These are phyloP conservation scores for Agrenia bidenticulata DNA, from an alignment of 2,888 invertebrate genomes.

Conservation along the genomic window DNA sequence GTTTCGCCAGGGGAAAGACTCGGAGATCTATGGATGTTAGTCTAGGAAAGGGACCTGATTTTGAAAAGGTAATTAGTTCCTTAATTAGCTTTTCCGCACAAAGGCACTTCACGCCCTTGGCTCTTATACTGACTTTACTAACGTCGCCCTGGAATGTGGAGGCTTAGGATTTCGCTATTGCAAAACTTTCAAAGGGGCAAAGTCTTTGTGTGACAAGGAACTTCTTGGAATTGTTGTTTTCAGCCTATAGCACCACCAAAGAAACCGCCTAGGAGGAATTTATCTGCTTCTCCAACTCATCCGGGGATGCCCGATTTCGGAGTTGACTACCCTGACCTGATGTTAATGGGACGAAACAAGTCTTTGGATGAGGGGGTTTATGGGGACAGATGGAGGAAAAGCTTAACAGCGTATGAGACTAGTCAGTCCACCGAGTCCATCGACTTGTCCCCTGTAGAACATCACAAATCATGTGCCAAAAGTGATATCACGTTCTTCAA, in stretches of 20 bases:
- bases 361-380: slow-evolving; percentile 51
- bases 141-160: not conserved
- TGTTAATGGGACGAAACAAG: slow-evolving; percentile 56
- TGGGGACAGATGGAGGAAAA: slow-evolving; percentile 51
- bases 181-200: not conserved
- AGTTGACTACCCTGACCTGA: slow-evolving; percentile 65
- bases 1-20: slow-evolving; percentile 49
- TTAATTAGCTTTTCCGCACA: slow-evolving; percentile 17
- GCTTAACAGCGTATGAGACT: slow-evolving; percentile 50
- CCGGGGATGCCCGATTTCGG: slow-evolving; percentile 56
- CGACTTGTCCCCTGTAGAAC: slow-evolving; percentile 46
- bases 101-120: slow-evolving; percentile 12
- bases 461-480: slow-evolving; percentile 47
- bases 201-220: not conserved
- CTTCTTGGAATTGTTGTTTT: not conserved
- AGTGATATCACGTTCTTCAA: slow-evolving; percentile 52
- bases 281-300: slow-evolving; percentile 83
- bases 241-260: slow-evolving; percentile 70
- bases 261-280: slow-evolving; percentile 82
- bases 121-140: not conserved
- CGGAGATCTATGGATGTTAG: slow-evolving; percentile 52
- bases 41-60: slow-evolving; percentile 53
- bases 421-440: slow-evolving; percentile 52
- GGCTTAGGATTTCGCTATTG: not conserved
- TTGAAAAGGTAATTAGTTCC: slow-evolving; percentile 45